A percentile compares a stretch with the other conserved stretches of the same genome.
Evolutionary conservation across 2,888 invertebrate genomes (phyloP).

Genomic region (Notodonta dromedarius): DNA sequence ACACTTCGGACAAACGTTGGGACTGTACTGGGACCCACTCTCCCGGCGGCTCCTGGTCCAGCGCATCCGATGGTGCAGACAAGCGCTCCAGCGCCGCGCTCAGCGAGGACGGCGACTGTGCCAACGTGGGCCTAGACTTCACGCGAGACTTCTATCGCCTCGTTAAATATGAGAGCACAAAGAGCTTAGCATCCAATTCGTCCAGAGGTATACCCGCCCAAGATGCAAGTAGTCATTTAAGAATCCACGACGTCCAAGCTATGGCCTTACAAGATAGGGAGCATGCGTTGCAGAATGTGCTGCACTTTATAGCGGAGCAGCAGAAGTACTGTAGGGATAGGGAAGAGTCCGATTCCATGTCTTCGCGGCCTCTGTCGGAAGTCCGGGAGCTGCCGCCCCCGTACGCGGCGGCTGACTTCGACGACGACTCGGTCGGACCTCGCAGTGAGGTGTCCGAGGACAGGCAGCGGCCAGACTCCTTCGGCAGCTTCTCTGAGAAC

Average conservation of each 20-base stretch:
- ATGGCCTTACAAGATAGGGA: slow-evolving; percentile 86
- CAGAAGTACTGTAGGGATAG: slow-evolving; percentile 87
- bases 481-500: slow-evolving; percentile 79
- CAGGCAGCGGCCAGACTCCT: slow-evolving; percentile 75
- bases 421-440: slow-evolving; percentile 77
- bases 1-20: slow-evolving; percentile 85
- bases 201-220: slow-evolving; percentile 86
- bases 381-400: slow-evolving; percentile 83
- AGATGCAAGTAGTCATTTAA: slow-evolving; percentile 75
- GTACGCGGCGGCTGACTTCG: slow-evolving; percentile 77
- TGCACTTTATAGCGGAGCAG: slow-evolving; percentile 90
- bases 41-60: slow-evolving; percentile 86
- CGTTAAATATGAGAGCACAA: slow-evolving; percentile 92
- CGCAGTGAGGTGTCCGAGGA: slow-evolving; percentile 79
- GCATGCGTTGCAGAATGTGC: slow-evolving; percentile 88
- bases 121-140: slow-evolving; percentile 89
- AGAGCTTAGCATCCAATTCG: slow-evolving; percentile 90
- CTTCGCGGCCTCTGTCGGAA: slow-evolving; percentile 82
- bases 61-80: slow-evolving; percentile 84
- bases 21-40: slow-evolving; percentile 85
- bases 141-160: slow-evolving; percentile 92
- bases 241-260: slow-evolving; percentile 76
- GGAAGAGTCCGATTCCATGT: slow-evolving; percentile 84
- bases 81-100: slow-evolving; percentile 88
- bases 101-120: slow-evolving; percentile 88